Evolutionary conservation across 2,888 invertebrate species (phyloP), one percentile per base, ranked within the genome.

Genomic region (Microctonus brassicae): DNA sequence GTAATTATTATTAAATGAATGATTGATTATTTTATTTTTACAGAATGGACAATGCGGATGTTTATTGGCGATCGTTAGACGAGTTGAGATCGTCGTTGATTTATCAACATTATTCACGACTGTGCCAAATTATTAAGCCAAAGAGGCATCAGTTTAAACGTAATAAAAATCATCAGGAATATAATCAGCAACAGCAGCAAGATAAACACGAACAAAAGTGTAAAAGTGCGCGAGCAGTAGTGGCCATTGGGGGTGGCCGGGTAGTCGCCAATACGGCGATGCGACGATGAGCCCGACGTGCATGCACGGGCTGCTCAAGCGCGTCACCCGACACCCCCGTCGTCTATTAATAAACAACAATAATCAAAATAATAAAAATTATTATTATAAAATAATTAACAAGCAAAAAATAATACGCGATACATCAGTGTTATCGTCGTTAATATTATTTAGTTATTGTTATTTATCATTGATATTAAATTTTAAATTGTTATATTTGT

Each of bases 201-300:
- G 33, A n/a, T 52, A 57, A 47, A 36, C 26, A 55, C 22, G 11
- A 33, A 26, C 9, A 62, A 24, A 58, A 68, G 57, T 68, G 63
- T 64, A 53, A 55, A 66, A 78, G 76, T 77, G 75, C 68, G 72
- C 69, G 74, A 74, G 74, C 70, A 70, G 74, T 71, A 75, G 47
- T 47, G 47, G 47, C 47, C 47, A 79, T 80, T 77, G 80, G 79
- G 79, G 79, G 77, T 80, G 79, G 78, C 77, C 77, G 77, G 78
- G 80, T 79, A 78, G 79, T 33, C 80, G 79, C 81, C 80, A 78
- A 82, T 79, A 81, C 81, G 83, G 84, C 84, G 84, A 86, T 87
- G 85, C 86, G 84, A 86, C 84, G 86, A 87, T 87, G 87, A 87
- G 85, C 84, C 83, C 85, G 80, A 78, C 81, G 80, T 83, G 79